Conservation (phyloP, 1,140 invertebrate genomes). For the Dolichoris vasculosae region DNA sequence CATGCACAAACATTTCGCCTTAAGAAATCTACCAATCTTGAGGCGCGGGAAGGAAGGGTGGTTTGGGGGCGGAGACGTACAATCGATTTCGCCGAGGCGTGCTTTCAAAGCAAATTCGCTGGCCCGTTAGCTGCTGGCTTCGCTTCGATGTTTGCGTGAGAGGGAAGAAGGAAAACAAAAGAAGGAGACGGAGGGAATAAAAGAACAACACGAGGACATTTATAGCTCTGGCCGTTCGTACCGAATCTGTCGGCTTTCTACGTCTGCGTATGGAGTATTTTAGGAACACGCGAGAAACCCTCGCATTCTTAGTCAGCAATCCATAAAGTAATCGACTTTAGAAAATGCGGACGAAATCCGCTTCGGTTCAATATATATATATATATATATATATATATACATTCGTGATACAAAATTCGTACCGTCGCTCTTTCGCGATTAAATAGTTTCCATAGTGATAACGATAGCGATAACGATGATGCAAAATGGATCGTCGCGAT, state of each 20-base stretch:
- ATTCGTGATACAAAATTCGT: not conserved
- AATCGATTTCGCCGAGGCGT: conserved; percentile 5
- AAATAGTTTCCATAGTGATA: not conserved
- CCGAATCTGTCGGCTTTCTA: not conserved
- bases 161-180: not conserved
- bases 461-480: too few relatives aligned
- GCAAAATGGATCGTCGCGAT: not conserved
- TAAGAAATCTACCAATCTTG: not conserved
- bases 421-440: not conserved
- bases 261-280: not conserved
- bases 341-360: not conserved
- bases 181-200: not conserved
- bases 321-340: conserved; percentile 3
- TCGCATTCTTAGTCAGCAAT: not conserved
- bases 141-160: not conserved
- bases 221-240: not conserved
- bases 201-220: not conserved
- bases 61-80: not conserved
- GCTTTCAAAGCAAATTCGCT: not conserved
- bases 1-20: not conserved
- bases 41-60: not conserved
- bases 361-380: too few relatives aligned
- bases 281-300: not conserved
- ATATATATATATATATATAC: too few relatives aligned
- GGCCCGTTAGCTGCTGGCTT: conserved; percentile 3